Evolutionary conservation across 2,113 vertebrate species (phyloP), one percentile per base, ranked within the genome.

Genomic region (Strigops habroptila): DNA sequence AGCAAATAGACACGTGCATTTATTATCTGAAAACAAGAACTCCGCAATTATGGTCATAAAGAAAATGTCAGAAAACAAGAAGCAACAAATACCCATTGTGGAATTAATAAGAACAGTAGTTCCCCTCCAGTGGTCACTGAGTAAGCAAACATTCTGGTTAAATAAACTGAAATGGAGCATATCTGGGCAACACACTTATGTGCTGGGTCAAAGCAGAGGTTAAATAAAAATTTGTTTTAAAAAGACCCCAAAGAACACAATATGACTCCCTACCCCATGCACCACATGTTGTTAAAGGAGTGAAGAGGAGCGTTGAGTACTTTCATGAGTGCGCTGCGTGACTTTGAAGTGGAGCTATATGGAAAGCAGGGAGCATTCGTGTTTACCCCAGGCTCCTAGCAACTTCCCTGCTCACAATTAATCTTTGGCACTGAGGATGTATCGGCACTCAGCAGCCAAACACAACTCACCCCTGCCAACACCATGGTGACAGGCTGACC

Each of bases 151-250:
- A 92, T 83, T 97, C 95, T 97, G 94, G 86, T 98, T 97, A 98
- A 98, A 96, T 96, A 98, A 98, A 97, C 97, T 96, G 96, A 98
- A 97, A 97, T 67, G 68, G 94, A 97, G 95, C 93, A 91, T 95
- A 97, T 97, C 97, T 97, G 88, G 91, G 93, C 91, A 97, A 74
- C 31, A 37, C 80, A 94, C 87, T 97, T 91, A 95, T 39, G 95
- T 90, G 94, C 82, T 88, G 97, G 97, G 98, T 98, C 98, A 98
- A 95, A 95, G 95, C 95, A 95, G 94, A 98, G 96, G 98, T 98
- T 98, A 98, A 97, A 96, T 55, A 98, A 97, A 98, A 97, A 93
- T 97, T 97, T 97, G 94, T 88, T 96, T 97, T 96, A 81, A 88
- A 92, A 94, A 97, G 95, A 75, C 76, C 91, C 90, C 44, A 51